Percentiles rank a stretch among this genome's conserved stretches.
Evolutionary conservation across 2,113 vertebrate species (phyloP).

Genomic region (Calidris pygmaea): DNA sequence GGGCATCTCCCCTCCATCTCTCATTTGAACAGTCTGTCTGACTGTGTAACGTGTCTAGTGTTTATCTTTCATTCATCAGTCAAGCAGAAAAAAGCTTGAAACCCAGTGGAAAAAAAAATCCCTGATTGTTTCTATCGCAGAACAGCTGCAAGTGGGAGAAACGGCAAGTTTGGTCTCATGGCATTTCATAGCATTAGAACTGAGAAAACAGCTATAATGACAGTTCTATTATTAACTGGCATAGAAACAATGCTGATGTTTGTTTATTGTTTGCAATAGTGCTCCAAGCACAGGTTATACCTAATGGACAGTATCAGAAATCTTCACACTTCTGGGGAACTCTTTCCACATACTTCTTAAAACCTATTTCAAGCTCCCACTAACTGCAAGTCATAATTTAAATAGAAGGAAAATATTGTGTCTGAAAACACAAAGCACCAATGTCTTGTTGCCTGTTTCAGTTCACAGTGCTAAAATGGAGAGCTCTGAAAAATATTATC

Average conservation of each 20-base stretch:
- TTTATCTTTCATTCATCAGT: neutral
- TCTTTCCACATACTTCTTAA: neutral
- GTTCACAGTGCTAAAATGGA: neutral
- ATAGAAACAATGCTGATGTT: neutral
- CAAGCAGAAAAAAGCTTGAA: constrained; percentile 32
- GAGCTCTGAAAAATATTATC: neutral
- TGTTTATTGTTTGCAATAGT: neutral
- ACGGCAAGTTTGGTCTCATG: neutral
- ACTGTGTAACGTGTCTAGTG: neutral
- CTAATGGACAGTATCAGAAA: neutral
- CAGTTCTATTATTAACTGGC: neutral
- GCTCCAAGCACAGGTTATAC: neutral
- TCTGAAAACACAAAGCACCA: neutral
- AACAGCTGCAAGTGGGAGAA: constrained; percentile 38
- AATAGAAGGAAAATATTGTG: neutral
- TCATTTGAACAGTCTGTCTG: neutral
- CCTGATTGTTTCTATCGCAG: neutral
- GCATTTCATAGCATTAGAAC: neutral
- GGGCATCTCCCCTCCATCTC: neutral
- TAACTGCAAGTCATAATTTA: neutral
- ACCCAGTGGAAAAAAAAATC: neutral
- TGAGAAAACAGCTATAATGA: neutral
- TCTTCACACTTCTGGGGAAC: neutral
- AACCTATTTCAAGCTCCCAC: neutral
- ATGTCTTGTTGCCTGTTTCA: neutral